These are phyloP conservation scores for Lontra canadensis DNA, from an alignment of 2,113 vertebrate genomes.

Conservation along the genomic window DNA sequence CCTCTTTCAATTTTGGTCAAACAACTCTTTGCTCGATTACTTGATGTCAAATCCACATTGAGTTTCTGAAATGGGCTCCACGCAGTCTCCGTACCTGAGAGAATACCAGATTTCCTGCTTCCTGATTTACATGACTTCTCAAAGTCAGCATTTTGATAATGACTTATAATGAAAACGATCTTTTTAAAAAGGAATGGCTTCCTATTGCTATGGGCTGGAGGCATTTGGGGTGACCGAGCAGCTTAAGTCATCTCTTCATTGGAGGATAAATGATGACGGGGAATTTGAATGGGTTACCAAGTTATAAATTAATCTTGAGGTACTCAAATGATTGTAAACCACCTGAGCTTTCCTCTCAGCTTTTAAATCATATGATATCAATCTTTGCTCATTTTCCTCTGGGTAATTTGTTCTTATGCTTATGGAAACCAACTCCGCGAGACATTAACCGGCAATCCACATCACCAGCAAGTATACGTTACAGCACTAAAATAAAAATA, in stretches of 20 bases:
- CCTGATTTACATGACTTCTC: constrained; percentile 53
- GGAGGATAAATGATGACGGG: constrained; percentile 71
- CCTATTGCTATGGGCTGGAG: constrained; percentile 45
- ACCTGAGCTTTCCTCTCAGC: constrained; percentile 74
- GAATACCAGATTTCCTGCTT: constrained; percentile 26
- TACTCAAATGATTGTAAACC: constrained; percentile 68
- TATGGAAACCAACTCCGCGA: constrained; percentile 55
- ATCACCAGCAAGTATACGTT: constrained; percentile 52
- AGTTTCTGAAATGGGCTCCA: constrained; percentile 13
- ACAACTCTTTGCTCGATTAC: constrained; percentile 37
- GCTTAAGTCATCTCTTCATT: constrained; percentile 65
- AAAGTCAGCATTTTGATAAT: constrained; percentile 66
- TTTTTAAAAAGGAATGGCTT: constrained; percentile 51
- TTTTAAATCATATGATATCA: constrained; percentile 76
- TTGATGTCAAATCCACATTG: constrained; percentile 12
- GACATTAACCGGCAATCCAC: constrained; percentile 64
- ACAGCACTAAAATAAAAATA: constrained; percentile 73
- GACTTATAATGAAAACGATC: constrained; percentile 43
- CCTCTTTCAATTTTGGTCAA: constrained; percentile 20
- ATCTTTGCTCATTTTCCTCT: constrained; percentile 77
- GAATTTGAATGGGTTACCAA: constrained; percentile 73
- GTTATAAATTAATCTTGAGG: constrained; percentile 74
- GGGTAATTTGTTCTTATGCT: constrained; percentile 78
- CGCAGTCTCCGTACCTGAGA: not conserved
- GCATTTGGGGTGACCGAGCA: constrained; percentile 43